Evolutionary conservation across 1,140 invertebrate genomes (phyloP), one percentile per base, ranked within the genome.

Genomic region (Bathynomus jamesi): DNA sequence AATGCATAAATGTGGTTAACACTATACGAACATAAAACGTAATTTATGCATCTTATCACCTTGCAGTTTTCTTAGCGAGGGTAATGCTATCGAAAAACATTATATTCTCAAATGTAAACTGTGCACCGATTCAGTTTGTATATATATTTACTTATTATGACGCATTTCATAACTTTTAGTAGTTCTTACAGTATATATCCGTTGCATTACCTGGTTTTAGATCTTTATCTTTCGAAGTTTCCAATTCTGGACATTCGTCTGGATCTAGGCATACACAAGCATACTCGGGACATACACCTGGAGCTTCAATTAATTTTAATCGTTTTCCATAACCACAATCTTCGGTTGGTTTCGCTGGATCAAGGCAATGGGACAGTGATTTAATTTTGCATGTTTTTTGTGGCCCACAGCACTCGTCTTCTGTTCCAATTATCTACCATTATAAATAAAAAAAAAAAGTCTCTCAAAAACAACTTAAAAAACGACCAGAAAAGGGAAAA

Each of bases 271-370:
- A 92, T 63, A 77, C 76, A 71, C 80, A 81, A 17, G 73, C 69
- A 61, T 75, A 79, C 25, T 70, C 72, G 28, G 73, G 73, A 40
- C 80, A 80, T 0, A 70, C 67, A 32, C 74, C 74, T 25, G 71
- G 60, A 30, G 73, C 67, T 69, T 71, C 86, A 64, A 87, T 86
- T 30, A 86, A 79, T 79, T 91, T 90, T 69, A 88, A 83, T 0
- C 84, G 82, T 80, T 92, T 90, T 1, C 87, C 89, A 70, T 83
- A 86, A 2, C 88, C 88, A 77, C 90, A 91, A 17, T 84, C 80
- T 25, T 85, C 81, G n/a, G 88, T 86, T 79, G 88, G 85, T 72
- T 72, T 67, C 17, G 87, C 83, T 0, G 86, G 84, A 28, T 88
- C 84, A 27, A 86, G 82, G 77, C 90, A 91, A 81, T 25, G 81